phyloP scores from a whole-genome alignment of 2,797 vertebrate genomes.

The Cirrhinus molitorella region DNA sequence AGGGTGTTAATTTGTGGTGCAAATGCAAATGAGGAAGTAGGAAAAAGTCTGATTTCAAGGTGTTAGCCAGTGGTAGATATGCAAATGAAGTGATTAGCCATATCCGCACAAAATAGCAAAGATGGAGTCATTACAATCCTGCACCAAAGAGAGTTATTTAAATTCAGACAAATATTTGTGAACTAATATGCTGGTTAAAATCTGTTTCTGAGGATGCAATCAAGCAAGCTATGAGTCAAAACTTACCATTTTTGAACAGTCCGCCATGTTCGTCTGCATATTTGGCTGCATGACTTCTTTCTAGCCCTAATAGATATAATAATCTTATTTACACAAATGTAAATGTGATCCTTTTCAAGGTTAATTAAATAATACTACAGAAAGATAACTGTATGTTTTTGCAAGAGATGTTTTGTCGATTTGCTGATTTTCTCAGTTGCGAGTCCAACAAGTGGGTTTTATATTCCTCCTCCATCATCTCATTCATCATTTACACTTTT shows the following conservation, averaged over 20 bases:
- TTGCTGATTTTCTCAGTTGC: conserved; percentile 36
- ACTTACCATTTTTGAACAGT: neutral
- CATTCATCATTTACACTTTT: conserved; percentile 61
- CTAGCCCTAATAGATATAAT: neutral
- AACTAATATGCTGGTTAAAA: neutral
- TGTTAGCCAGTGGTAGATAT: conserved; percentile 31
- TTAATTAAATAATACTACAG: neutral
- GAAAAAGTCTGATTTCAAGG: conserved; percentile 20
- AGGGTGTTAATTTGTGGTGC: conserved; percentile 32
- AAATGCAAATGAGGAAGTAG: conserved; percentile 11
- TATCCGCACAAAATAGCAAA: neutral
- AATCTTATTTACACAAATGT: neutral
- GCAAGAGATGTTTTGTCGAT: too few species aligned
- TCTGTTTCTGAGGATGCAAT: neutral
- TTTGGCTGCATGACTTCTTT: too few species aligned
- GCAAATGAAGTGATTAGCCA: conserved; percentile 9
- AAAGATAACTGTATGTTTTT: neutral
- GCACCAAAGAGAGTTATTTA: neutral
- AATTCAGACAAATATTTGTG: neutral
- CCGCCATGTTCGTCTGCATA: too few species aligned
- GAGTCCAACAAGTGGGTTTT: conserved; percentile 48
- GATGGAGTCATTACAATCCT: neutral
- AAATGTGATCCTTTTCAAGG: neutral
- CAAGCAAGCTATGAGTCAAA: neutral
- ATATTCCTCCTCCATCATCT: conserved; percentile 59